Percentiles rank a stretch among this genome's conserved stretches.
phyloP scores from a whole-genome alignment of 2,797 vertebrate species.

The Pangasius sanitwongsei region DNA sequence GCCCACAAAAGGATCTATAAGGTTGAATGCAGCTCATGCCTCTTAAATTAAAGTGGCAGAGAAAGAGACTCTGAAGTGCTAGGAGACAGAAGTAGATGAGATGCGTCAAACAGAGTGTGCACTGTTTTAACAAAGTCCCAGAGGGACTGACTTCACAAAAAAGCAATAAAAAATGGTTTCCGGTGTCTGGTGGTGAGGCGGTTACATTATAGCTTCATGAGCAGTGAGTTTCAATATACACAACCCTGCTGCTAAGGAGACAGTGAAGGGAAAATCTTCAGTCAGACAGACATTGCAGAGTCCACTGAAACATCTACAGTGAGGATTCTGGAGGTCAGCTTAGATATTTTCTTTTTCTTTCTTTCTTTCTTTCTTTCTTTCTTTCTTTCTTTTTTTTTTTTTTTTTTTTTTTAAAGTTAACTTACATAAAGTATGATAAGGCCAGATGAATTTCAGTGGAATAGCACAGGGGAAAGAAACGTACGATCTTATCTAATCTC shows the following conservation, averaged over 20 bases:
- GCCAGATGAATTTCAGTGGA: slow-evolving; percentile 53
- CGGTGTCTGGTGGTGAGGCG: slow-evolving; percentile 21
- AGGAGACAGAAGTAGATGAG: slow-evolving; percentile 36
- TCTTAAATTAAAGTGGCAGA: slow-evolving; percentile 53
- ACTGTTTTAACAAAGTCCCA: slow-evolving; percentile 58
- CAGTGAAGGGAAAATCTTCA: slow-evolving; percentile 14
- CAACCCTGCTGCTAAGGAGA: slow-evolving; percentile 24
- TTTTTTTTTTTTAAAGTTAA: slow-evolving; percentile 53
- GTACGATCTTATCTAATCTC: slow-evolving; percentile 46
- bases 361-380: slow-evolving; percentile 39
- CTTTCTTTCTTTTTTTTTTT: slow-evolving; percentile 48
- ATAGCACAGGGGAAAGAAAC: slow-evolving; percentile 33
- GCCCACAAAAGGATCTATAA: slow-evolving; percentile 52
- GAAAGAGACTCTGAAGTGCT: slow-evolving; percentile 44
- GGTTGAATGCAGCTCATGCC: slow-evolving; percentile 45
- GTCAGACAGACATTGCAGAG: slow-evolving; percentile 34
- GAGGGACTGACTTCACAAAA: slow-evolving; percentile 44
- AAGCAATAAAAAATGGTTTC: slow-evolving; percentile 33
- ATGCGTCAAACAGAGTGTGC: slow-evolving; percentile 41
- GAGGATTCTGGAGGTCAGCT: slow-evolving; percentile 37
- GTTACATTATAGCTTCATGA: slow-evolving; percentile 40
- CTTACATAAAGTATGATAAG: slow-evolving; percentile 59
- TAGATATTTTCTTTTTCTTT: slow-evolving; percentile 44
- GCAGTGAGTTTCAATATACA: slow-evolving; percentile 44
- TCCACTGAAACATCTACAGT: slow-evolving; percentile 7